Evolutionary conservation across 2,888 invertebrate genomes (phyloP).

Genomic region (Trichopria drosophilae): DNA sequence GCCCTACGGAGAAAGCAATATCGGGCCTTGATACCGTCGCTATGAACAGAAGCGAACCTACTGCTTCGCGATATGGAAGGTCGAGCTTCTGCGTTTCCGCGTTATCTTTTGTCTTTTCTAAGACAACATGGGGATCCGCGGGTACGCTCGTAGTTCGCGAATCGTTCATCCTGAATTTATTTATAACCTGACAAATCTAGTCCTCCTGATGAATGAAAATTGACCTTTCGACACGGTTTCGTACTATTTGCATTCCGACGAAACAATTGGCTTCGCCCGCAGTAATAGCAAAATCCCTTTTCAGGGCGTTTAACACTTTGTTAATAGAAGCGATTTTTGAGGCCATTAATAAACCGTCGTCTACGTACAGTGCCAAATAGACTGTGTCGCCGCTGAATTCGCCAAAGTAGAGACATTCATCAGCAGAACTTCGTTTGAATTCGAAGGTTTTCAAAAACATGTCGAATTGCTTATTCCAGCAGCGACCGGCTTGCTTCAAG

Average conservation of each 20-base stretch:
- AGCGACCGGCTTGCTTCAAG: slow-evolving; percentile 21
- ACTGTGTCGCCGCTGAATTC: neutral
- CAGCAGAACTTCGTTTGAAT: slow-evolving; percentile 11
- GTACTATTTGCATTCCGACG: neutral
- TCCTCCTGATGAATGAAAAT: neutral
- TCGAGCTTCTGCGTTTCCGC: no score
- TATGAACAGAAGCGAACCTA: slow-evolving; percentile 3
- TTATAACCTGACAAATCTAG: neutral
- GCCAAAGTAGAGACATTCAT: slow-evolving; percentile 14
- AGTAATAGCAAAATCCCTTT: neutral
- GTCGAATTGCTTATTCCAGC: slow-evolving; percentile 18
- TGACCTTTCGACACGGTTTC: neutral
- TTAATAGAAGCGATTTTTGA: neutral
- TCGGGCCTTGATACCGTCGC: slow-evolving; percentile 1
- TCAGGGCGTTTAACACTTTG: neutral
- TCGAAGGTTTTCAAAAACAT: slow-evolving; percentile 2
- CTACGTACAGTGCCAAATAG: neutral
- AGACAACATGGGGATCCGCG: neutral
- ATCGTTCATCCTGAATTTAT: neutral
- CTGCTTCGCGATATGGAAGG: slow-evolving; percentile 6
- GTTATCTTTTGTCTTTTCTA: no score
- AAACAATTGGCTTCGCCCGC: neutral
- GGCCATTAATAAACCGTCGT: neutral
- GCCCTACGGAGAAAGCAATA: slow-evolving; percentile 14
- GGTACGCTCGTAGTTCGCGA: neutral